phyloP scores from a whole-genome alignment of 30 jellyfish, hydroid and myxozoan species.

The Sanderia malayensis region DNA sequence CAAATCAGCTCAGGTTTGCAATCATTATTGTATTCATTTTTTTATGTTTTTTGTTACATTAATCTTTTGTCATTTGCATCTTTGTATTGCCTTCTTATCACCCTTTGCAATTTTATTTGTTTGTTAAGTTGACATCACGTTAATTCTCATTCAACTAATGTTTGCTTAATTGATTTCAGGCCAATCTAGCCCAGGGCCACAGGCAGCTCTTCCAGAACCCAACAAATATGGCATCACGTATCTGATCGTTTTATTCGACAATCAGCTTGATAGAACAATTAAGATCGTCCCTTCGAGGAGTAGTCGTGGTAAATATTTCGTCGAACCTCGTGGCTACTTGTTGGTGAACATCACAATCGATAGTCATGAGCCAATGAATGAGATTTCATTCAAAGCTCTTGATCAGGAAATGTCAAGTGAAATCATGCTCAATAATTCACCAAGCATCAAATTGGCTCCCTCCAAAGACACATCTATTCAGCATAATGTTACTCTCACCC shows the following conservation, averaged over 20 bases:
- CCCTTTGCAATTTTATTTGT: too few relatives aligned
- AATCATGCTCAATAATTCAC: slow-evolving; percentile 70
- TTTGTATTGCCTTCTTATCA: too few relatives aligned
- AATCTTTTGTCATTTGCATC: too few relatives aligned
- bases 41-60: too few relatives aligned
- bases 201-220: slow-evolving; percentile 51
- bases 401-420: slow-evolving; percentile 74
- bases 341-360: slow-evolving; percentile 92
- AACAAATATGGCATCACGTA: slow-evolving; percentile 29
- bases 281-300: slow-evolving; percentile 89
- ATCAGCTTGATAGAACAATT: slow-evolving; percentile 83
- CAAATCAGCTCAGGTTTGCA: slow-evolving; percentile 46
- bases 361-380: slow-evolving; percentile 88
- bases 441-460: slow-evolving; percentile 54
- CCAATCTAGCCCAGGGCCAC: too few relatives aligned
- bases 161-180: too few relatives aligned
- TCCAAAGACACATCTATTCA: slow-evolving; percentile 26
- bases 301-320: slow-evolving; percentile 93
- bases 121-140: too few relatives aligned
- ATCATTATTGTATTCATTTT: too few relatives aligned
- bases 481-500: slow-evolving; percentile 71
- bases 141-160: too few relatives aligned
- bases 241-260: slow-evolving; percentile 84
- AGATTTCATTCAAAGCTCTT: slow-evolving; percentile 77
- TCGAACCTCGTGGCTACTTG: slow-evolving; percentile 86